Conservation (phyloP, 2,888 invertebrate species). For the Leucophora obtusa region DNA sequence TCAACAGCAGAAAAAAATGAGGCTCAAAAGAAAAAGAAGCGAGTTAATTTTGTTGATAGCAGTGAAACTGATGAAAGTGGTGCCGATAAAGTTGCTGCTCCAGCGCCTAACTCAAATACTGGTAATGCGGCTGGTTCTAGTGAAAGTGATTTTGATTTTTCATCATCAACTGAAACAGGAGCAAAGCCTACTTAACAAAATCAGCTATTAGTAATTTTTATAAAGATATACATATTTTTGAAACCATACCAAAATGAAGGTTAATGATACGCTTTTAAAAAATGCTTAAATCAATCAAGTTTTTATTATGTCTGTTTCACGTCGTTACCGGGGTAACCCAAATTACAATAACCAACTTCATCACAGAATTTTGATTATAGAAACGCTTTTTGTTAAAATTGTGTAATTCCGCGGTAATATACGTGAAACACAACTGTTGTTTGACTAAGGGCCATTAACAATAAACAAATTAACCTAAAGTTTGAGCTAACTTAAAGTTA, state of each 20-base stretch:
- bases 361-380: too few relatives aligned
- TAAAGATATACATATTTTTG: slow-evolving; percentile 20
- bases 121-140: slow-evolving; percentile 65
- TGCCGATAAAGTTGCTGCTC: slow-evolving; percentile 68
- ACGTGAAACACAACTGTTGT: too few relatives aligned
- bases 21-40: slow-evolving; percentile 77
- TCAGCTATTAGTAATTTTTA: slow-evolving; percentile 30
- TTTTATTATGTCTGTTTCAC: too few relatives aligned
- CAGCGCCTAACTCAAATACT: slow-evolving; percentile 23
- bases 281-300: not conserved
- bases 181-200: slow-evolving; percentile 40
- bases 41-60: slow-evolving; percentile 78
- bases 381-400: too few relatives aligned
- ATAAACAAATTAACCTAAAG: too few relatives aligned
- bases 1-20: slow-evolving; percentile 71
- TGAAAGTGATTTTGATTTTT: slow-evolving; percentile 79
- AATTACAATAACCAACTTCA: too few relatives aligned
- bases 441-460: too few relatives aligned
- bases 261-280: slow-evolving; percentile 15
- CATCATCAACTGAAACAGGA: slow-evolving; percentile 70
- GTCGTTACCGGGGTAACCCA: too few relatives aligned
- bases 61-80: slow-evolving; percentile 78
- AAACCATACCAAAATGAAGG: slow-evolving; percentile 15
- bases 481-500: too few relatives aligned
- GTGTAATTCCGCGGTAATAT: too few relatives aligned